A percentile compares a stretch with the other conserved stretches of the same genome.
phyloP scores from a whole-genome alignment of 2,888 invertebrate genomes.

The Hedya salicella region DNA sequence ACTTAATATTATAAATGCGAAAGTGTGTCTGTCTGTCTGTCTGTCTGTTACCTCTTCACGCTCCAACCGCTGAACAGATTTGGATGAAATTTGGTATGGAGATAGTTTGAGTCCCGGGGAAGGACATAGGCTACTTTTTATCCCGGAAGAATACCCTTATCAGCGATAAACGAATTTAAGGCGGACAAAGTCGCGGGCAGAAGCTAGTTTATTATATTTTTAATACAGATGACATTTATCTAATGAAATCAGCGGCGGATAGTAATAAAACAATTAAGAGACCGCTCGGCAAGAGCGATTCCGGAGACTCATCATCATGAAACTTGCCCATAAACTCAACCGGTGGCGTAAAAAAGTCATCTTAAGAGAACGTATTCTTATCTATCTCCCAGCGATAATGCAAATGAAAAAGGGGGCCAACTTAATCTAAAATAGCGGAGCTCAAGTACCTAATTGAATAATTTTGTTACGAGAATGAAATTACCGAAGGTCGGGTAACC shows the following conservation, averaged over 20 bases:
- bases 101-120: no score
- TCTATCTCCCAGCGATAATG: conserved; percentile 53
- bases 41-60: no score
- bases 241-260: neutral
- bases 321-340: conserved; percentile 35
- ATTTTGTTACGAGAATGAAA: conserved; percentile 70
- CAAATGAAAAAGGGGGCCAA: conserved; percentile 65
- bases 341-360: conserved; percentile 32
- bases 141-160: no score
- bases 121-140: no score
- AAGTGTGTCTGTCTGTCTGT: no score
- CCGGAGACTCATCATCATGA: conserved; percentile 5
- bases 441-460: conserved; percentile 74
- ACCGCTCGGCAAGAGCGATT: conserved; percentile 1
- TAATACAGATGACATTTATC: neutral
- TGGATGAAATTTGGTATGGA: no score
- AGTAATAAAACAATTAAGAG: conserved; percentile 15
- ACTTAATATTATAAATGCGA: no score
- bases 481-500: conserved; percentile 57
- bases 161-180: no score
- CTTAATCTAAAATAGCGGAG: conserved; percentile 65
- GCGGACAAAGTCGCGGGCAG: no score
- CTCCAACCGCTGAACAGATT: no score
- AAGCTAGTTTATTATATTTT: no score
- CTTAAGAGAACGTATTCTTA: conserved; percentile 30